Conservation (phyloP, 2,797 vertebrate species). For the Coranthus polyacanthus region DNA sequence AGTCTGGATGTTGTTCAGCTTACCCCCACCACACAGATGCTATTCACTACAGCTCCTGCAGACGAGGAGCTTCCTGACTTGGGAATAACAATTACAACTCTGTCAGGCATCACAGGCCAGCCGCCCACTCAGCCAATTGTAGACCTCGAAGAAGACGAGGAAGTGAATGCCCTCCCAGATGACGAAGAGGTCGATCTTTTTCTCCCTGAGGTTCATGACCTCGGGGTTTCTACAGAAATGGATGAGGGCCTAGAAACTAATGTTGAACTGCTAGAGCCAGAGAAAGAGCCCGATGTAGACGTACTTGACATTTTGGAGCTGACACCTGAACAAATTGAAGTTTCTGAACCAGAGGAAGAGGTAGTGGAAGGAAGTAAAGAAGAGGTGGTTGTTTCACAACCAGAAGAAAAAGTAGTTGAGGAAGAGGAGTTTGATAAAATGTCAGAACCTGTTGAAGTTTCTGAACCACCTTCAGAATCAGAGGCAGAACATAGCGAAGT, state of each 20-base stretch:
- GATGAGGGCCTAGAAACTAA: conserved; percentile 19
- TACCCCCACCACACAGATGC: conserved; percentile 32
- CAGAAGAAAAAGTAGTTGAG: background rate
- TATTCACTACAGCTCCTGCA: conserved; percentile 42
- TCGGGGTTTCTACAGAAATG: conserved; percentile 11
- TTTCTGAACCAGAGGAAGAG: conserved; percentile 12
- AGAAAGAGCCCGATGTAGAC: conserved; percentile 5
- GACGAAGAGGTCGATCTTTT: conserved; percentile 18
- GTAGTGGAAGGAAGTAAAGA: background rate
- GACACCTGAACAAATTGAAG: conserved; percentile 10
- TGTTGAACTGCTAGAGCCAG: conserved; percentile 13
- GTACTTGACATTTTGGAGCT: conserved; percentile 15
- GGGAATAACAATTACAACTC: conserved; percentile 55
- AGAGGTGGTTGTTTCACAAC: conserved; percentile 13
- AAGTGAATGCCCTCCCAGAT: conserved; percentile 56
- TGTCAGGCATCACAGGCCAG: conserved; percentile 69
- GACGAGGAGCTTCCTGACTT: conserved; percentile 16
- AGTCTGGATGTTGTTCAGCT: conserved; percentile 37
- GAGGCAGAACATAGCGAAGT: conserved; percentile 1
- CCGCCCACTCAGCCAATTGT: conserved; percentile 50
- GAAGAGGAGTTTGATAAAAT: background rate
- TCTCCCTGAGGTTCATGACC: background rate
- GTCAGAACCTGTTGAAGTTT: conserved; percentile 10
- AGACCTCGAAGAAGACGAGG: conserved; percentile 30
- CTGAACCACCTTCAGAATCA: conserved; percentile 2